These are phyloP conservation scores for Holcopasites calliopsidis DNA, from an alignment of 1,140 invertebrate species.

Conservation along the genomic window DNA sequence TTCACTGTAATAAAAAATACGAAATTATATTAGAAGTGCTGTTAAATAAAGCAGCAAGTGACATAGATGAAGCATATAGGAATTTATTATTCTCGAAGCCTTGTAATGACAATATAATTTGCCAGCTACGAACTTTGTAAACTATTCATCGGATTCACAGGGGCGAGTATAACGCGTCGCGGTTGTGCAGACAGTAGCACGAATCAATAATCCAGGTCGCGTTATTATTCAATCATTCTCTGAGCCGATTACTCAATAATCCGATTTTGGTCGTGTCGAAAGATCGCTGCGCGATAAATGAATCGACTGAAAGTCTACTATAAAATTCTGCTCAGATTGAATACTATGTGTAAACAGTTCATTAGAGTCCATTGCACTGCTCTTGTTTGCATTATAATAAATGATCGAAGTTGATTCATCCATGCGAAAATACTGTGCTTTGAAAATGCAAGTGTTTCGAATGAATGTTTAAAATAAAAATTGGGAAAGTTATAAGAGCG, in stretches of 20 bases:
- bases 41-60: background rate
- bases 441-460: background rate
- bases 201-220: background rate
- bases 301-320: background rate
- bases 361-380: background rate
- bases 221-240: background rate
- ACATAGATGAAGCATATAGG: background rate
- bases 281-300: background rate
- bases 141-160: background rate
- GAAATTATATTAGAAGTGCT: background rate
- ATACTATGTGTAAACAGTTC: background rate
- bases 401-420: too few relatives aligned
- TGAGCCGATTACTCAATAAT: background rate
- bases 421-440: too few relatives aligned
- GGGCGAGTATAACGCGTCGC: too few relatives aligned
- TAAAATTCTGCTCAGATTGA: background rate
- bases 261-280: background rate
- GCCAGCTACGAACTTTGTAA: background rate
- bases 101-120: background rate
- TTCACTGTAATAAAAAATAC: slow-evolving; percentile 79
- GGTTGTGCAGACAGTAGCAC: background rate
- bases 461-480: background rate
- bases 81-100: too few relatives aligned
- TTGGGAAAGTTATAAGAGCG: background rate
- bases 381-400: too few relatives aligned